Percentiles rank a stretch among this genome's conserved stretches.
phyloP scores from a whole-genome alignment of 2,113 vertebrate genomes.

The Recurvirostra avosetta region DNA sequence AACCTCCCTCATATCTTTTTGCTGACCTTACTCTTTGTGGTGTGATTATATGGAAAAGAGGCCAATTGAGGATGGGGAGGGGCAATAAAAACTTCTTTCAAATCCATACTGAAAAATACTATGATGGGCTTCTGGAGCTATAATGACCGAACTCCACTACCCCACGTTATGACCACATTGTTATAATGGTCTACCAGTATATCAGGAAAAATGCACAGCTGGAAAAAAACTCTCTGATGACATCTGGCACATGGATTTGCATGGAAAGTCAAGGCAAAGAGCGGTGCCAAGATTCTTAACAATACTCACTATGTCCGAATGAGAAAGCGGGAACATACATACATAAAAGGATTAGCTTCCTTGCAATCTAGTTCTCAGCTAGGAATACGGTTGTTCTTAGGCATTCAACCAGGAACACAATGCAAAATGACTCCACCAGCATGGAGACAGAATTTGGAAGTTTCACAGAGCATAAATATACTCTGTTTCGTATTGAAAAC shows the following conservation, averaged over 20 bases:
- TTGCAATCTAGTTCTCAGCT: constrained; percentile 39
- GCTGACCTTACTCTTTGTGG: background rate
- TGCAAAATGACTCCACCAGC: constrained; percentile 13
- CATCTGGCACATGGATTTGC: constrained; percentile 35
- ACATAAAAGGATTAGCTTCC: constrained; percentile 41
- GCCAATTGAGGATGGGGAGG: background rate
- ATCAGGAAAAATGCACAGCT: constrained; percentile 29
- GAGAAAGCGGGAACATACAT: background rate
- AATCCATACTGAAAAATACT: background rate
- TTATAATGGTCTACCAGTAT: background rate
- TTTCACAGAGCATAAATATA: background rate
- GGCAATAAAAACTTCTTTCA: background rate
- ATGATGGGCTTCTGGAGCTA: background rate
- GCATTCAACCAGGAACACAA: constrained; percentile 24
- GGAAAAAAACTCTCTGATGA: constrained; percentile 16
- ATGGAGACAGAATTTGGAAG: background rate
- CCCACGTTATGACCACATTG: background rate
- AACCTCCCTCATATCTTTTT: background rate
- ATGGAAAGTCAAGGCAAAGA: constrained; percentile 26
- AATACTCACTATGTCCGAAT: background rate
- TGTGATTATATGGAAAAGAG: background rate
- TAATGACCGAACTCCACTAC: background rate
- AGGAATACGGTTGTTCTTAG: background rate
- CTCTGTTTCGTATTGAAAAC: constrained; percentile 6
- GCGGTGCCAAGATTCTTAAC: constrained; percentile 41